Base-by-base conservation (phyloP, 2,888 invertebrate genomes). In the Anticlea derivata region DNA sequence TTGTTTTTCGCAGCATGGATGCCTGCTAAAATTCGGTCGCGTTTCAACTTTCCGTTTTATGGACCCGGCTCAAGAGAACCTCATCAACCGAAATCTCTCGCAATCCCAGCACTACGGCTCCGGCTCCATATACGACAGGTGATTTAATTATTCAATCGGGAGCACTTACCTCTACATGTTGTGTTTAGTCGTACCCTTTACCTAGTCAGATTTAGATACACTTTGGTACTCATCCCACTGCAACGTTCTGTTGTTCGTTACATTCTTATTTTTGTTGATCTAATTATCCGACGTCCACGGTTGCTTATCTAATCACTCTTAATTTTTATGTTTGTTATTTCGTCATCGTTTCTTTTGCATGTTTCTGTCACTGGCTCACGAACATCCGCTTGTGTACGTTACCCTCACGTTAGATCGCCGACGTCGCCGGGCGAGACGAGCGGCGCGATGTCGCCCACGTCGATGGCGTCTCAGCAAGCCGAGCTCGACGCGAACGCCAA, bases 1-100 rank as follows among this genome's bases (percentile, higher is more conserved):
- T 13, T 30, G 12, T 29, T 57, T 57, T 45, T 50, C 50, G 11
- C 90, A 95, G 94, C 96, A 96, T 86, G 96, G 96, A 56, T 95
- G 95, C 66, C 92, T 96, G 60, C 94, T 96, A 50, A 96, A 96
- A 91, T 96, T 97, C 81, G 96, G 96, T 39, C 93, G 96, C 63
- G 95, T 96, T 68, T 96, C 96, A 69, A 96, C 96, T 29, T 96
- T 96, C 87, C 93, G 96, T 65, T 96, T 96, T 87, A 92, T 96
- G 68, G 96, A 97, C 83, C 96, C 96, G 17, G 93, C 94, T 48
- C 95, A 95, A 59, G 96, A 96, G 83, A 95, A 94, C 64, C 92
- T 96, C 63, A 94, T 95, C 68, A 93, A 96, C 76, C 92, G 95
- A 66, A 94, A 95, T 72, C 93, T 95, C 52, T 94, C 95, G 37